Base-by-base conservation (phyloP, 2,888 invertebrate genomes). In the Pycnomerus fuliginosus region DNA sequence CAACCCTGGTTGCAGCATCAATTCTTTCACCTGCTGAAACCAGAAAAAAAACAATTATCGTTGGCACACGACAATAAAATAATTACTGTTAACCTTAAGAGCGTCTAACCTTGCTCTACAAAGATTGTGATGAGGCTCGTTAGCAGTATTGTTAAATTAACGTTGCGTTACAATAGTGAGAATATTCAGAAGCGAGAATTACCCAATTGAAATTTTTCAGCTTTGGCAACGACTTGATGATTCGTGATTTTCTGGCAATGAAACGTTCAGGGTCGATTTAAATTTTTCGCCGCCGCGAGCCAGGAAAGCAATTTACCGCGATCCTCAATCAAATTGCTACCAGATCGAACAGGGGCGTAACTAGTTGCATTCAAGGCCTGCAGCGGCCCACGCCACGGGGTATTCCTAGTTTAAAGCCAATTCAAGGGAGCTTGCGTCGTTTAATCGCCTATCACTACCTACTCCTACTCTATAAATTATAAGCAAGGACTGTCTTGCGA, bases 91-190 rank as follows among this genome's bases (percentile, higher is more conserved):
- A 43, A 50, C 44, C 50, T 53, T 41, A 51, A 50, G 52, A 46
- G 46, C 39, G 48, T 44, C 24, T 48, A 58, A 58, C 58, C 58
- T 58, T 58, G 58, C 55, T 58, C 58, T 49, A 58, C 42, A 53
- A 54, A 54, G 44, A 55, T 52, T 51, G 49, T 52, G 52, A 44
- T 50, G 23, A 17, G 42, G 29, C 48, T 56, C 53, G 56, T 56
- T 56, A 55, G 52, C 33, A 47, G 48, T 42, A 56, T 56, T 55
- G 56, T 56, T 52, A 37, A 44, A 40, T 52, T 28, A 12, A n/a
- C 7, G n/a, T 48, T 50, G 48, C 54, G 50, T 55, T 54, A 56
- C 56, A 56, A 56, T 56, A 37, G 47, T 54, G 56, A 50, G 54
- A 54, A 52, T 47, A 50, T 52, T 7, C 7, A 8, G 20, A 4